Evolutionary conservation across 2,797 vertebrate genomes (phyloP), one percentile per base, ranked within the genome.

Genomic region (Paratrypauchen microcephalus): DNA sequence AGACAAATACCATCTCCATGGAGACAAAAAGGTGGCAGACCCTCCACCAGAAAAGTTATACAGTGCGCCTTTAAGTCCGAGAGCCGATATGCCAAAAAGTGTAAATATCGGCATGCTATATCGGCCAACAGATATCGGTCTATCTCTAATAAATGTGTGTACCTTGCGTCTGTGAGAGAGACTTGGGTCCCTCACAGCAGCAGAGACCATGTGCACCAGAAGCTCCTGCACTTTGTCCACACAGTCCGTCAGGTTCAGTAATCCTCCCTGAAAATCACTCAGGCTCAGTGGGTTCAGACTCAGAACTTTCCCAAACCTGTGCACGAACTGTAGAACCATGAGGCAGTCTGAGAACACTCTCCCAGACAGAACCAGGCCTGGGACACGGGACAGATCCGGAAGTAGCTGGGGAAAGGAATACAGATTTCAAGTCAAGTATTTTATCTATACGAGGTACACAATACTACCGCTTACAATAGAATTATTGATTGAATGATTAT

Each of bases 291-390:
- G 13, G 13, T 57, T 93, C 69, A 98, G 87, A 65, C 88, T 93
- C 32, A 96, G 94, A 72, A 90, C 78, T 65, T 89, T 92, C 47
- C 96, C 96, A 56, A 98, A 99, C 88, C 95, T 97, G 61, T 89
- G 91, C 65, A 99, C 91, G 87, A 99, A 99, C 90, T 99, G 96
- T 72, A 98, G 87, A 76, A 97, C 94, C 96, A 97, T 97, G 68
- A 99, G 94, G 81, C 96, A 98, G 79, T 98, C 93, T 0, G 96
- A 95, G 90, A 98, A 96, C 0, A 95, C 92, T 78, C 83, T 92
- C 70, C 95, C 95, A 2, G 94, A 86, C 11, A 99, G 90, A 72
- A 97, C 88, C 23, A 99, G 94, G 73, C 97, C 97, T n/a, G 94
- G 93, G 65, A 98, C 94, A 69, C 91, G 94, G 60, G 93, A 91